Evolutionary conservation across 2,113 vertebrate genomes (phyloP).

Genomic region (Erpornis zantholeuca): DNA sequence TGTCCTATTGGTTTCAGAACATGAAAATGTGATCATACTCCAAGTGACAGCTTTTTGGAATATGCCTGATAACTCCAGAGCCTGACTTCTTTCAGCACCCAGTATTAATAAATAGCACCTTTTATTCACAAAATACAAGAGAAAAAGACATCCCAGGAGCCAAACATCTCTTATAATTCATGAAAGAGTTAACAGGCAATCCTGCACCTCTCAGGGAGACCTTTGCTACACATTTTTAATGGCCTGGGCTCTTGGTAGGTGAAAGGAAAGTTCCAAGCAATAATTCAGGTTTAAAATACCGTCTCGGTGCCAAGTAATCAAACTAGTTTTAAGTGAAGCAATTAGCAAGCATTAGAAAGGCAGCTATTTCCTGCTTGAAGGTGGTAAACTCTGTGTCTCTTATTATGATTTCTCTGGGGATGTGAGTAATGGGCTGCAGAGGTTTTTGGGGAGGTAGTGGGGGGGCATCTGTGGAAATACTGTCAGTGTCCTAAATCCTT

Average conservation of each 20-base stretch:
- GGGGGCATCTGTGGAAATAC: neutral
- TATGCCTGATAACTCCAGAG: neutral
- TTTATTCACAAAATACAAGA: neutral
- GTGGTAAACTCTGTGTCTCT: conserved; percentile 38
- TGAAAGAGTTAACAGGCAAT: conserved; percentile 3
- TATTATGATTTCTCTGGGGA: conserved; percentile 49
- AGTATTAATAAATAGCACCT: neutral
- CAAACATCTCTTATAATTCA: neutral
- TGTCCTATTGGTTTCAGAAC: neutral
- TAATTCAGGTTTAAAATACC: conserved; percentile 44
- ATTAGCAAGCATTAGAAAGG: conserved; percentile 62
- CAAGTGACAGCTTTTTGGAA: neutral
- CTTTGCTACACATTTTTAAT: conserved; percentile 54
- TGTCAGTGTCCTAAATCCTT: neutral
- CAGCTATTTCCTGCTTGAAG: conserved; percentile 56
- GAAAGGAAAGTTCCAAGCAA: conserved; percentile 56
- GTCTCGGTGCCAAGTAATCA: conserved; percentile 49
- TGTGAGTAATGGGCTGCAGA: neutral
- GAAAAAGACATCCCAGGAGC: neutral
- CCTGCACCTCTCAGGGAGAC: neutral
- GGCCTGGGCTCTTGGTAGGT: conserved; percentile 34
- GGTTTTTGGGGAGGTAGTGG: neutral
- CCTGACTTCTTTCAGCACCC: neutral
- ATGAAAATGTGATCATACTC: neutral
- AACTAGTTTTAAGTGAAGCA: conserved; percentile 54